Evolutionary conservation across 1,140 invertebrate genomes (phyloP), one percentile per base, ranked within the genome.

Genomic region (Formica exsecta): DNA sequence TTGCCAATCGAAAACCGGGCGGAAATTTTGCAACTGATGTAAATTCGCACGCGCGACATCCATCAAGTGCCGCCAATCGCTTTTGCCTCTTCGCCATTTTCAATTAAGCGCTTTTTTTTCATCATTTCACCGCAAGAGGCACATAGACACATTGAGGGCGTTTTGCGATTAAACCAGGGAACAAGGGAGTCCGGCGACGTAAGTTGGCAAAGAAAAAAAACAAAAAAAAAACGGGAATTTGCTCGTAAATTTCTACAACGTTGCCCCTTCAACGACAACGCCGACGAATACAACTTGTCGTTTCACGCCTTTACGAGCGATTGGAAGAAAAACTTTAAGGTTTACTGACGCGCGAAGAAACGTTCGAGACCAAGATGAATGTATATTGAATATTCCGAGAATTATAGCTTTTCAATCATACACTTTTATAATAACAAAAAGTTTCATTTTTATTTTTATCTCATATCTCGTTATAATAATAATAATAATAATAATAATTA

Each of bases 251-350:
- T 59, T 73, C 66, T 57, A 25, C 41, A 32, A 81, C 13, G 25
- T 81, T 66, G 54, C 66, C 22, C 66, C 22, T 2, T 66, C 66
- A n/a, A 61, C 66, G 25, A 77, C 25, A n/a, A n/a, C 41, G 41
- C 13, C n/a, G 25, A 19, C 9, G 77, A 41, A 65, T 51, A 59
- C 25, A 51, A 59, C 65, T 71, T 16, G 77, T 29, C 66, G 44
- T 81, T 81, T 73, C 38, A 61, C 38, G 25, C 54, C 73, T 59
- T 81, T 81, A 81, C 51, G 79, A 81, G 79, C 66, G 36, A 57
- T 64, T 54, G 32, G 48, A 22, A 59, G 16, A 38, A 6, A 73
- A 59, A 81, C 66, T 81, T 71, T 81, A 44, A 81, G 36, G 66
- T 70, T 73, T 41, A 73, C 66, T 61, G 51, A 61, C 66, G 65